Conservation (phyloP, 1,140 invertebrate genomes). For the Bombus superbus region DNA sequence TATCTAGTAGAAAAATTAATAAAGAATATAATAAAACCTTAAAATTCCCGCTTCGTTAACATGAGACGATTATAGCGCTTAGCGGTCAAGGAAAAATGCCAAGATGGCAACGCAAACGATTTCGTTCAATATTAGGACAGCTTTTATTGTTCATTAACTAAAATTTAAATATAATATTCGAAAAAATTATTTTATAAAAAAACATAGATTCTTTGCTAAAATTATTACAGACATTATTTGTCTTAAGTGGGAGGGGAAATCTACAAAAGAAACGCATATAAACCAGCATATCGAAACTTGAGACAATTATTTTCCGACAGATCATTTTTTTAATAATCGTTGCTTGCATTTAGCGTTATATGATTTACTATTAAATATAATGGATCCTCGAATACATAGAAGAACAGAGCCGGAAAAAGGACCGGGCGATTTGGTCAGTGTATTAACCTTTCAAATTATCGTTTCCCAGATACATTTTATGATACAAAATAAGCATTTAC, state of each 20-base stretch:
- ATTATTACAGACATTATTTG: not conserved
- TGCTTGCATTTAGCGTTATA: not conserved
- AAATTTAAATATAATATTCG: slow-evolving; percentile 30
- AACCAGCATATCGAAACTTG: slow-evolving; percentile 20
- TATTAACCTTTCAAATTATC: slow-evolving; percentile 66
- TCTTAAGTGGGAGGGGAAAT: not conserved
- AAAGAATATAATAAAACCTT: not conserved
- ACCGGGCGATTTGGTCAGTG: slow-evolving; percentile 76
- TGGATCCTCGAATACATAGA: slow-evolving; percentile 79
- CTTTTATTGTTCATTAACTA: slow-evolving; percentile 31
- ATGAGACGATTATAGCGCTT: slow-evolving; percentile 17
- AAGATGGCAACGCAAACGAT: slow-evolving; percentile 57
- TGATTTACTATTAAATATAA: slow-evolving; percentile 54
- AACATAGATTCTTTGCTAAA: not conserved
- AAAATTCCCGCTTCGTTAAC: slow-evolving; percentile 24
- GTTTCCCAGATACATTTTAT: not conserved
- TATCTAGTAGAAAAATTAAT: not conserved
- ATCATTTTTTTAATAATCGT: slow-evolving; percentile 6
- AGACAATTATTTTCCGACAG: not conserved
- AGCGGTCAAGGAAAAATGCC: slow-evolving; percentile 20
- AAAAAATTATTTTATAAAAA: not conserved
- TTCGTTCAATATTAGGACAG: slow-evolving; percentile 13
- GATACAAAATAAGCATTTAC: not conserved
- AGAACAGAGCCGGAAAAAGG: slow-evolving; percentile 73
- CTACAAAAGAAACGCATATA: slow-evolving; percentile 4